Evolutionary conservation across 2,888 invertebrate genomes (phyloP).

Genomic region (Cataglyphis cursor): DNA sequence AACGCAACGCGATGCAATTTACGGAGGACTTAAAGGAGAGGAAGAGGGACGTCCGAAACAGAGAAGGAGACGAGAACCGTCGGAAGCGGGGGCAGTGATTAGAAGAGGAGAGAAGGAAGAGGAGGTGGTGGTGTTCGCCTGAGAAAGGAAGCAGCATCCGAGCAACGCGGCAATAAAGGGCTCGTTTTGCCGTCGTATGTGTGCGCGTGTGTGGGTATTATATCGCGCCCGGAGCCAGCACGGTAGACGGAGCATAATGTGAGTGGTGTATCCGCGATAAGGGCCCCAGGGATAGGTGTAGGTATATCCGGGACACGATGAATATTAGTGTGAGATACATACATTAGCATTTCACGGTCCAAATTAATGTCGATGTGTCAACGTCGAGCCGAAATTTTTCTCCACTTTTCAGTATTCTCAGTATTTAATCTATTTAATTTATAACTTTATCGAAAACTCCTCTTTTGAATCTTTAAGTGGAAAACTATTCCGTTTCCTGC

Average conservation of each 20-base stretch:
- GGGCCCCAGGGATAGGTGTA: constrained; percentile 48
- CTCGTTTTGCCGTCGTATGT: constrained; percentile 75
- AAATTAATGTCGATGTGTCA: background rate
- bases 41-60: constrained; percentile 52
- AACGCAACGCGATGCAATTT: constrained; percentile 18
- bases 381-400: background rate
- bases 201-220: constrained; percentile 67
- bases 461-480: no score
- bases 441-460: background rate
- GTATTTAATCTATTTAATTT: background rate
- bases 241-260: constrained; percentile 67
- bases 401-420: background rate
- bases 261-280: constrained; percentile 70
- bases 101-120: constrained; percentile 57
- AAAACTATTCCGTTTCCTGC: no score
- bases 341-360: background rate
- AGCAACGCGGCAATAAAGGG: constrained; percentile 82
- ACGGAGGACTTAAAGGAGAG: constrained; percentile 4
- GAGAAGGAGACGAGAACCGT: constrained; percentile 55
- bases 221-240: constrained; percentile 61
- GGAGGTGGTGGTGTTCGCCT: constrained; percentile 75
- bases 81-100: constrained; percentile 45
- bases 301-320: constrained; percentile 63
- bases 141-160: constrained; percentile 86
- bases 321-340: constrained; percentile 36